Base-by-base conservation (phyloP, 1,140 invertebrate species). In the Euschistus heros region DNA sequence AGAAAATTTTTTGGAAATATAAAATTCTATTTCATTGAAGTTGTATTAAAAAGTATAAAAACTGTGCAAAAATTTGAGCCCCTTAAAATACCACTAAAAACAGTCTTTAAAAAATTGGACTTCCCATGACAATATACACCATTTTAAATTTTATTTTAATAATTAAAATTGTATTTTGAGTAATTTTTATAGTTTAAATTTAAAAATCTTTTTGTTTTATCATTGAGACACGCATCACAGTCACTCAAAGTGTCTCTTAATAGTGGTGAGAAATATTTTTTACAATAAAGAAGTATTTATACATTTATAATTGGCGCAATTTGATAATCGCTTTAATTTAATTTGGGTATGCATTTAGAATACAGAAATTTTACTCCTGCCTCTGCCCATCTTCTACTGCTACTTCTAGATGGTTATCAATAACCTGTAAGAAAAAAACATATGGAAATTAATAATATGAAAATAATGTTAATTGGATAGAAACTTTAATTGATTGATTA, bases 251-350 rank as follows among this genome's bases (percentile, higher is more conserved):
- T 57, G 54, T 57, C 54, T 57, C 54, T 24, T 57, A 57, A 27
- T 24, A 57, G 54, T 22, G 26, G 54, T 57, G 54, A 46, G 61
- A 62, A 47, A 62, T 30, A 46, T 62, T 62, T 57, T 62, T 62
- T 62, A 62, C 61, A 62, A 62, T 62, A 62, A 62, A 62, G 61
- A 46, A 46, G 26, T 62, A 62, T 62, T 62, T 62, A 62, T 62
- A 62, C 44, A 62, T 62, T 30, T 62, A 62, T 62, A 62, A 44
- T 57, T 27, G 24, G 54, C 20, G 44, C 44, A 62, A 62, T 62
- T 47, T 62, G 26, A 62, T 42, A 46, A 62, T 46, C 44, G 61
- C 44, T 42, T 20, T 33, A 61, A 33, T 61, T 62, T 62, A 46
- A 62, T 62, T 62, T 47, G 54, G 18, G 54, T 57, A 57, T 24